These are phyloP conservation scores for Boulengeromyrus knoepffleri DNA, from an alignment of 2,113 vertebrate species.

Conservation along the genomic window DNA sequence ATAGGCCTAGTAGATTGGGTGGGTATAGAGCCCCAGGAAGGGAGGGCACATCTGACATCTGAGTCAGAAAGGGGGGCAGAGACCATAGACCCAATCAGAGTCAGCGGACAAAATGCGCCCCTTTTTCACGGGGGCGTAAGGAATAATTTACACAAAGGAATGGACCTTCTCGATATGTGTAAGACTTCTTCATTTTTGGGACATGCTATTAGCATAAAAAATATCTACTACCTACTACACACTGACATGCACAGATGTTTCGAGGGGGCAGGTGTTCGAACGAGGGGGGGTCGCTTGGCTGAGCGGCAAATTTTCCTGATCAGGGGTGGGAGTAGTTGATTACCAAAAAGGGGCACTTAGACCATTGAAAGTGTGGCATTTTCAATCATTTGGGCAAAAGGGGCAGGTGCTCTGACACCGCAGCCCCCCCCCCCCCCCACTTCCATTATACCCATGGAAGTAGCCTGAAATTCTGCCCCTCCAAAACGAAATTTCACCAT, in stretches of 20 bases:
- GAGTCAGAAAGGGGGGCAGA: background rate
- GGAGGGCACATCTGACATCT: background rate
- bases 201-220: background rate
- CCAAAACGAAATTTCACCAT: background rate
- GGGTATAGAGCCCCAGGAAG: background rate
- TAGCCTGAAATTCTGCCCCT: background rate
- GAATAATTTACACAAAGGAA: background rate
- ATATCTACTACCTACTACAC: background rate
- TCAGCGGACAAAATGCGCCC: background rate
- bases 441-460: background rate
- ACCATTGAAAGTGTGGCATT: background rate
- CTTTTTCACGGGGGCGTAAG: background rate
- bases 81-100: background rate
- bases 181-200: background rate
- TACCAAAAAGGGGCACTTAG: background rate
- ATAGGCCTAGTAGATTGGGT: background rate
- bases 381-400: background rate
- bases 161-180: background rate
- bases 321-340: background rate
- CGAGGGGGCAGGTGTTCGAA: background rate
- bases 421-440: background rate
- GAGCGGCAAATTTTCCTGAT: background rate
- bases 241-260: background rate
- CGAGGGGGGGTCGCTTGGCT: background rate
- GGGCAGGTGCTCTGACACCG: background rate